Evolutionary conservation across 2,797 vertebrate species (phyloP).

Genomic region (Onychomys torridus): DNA sequence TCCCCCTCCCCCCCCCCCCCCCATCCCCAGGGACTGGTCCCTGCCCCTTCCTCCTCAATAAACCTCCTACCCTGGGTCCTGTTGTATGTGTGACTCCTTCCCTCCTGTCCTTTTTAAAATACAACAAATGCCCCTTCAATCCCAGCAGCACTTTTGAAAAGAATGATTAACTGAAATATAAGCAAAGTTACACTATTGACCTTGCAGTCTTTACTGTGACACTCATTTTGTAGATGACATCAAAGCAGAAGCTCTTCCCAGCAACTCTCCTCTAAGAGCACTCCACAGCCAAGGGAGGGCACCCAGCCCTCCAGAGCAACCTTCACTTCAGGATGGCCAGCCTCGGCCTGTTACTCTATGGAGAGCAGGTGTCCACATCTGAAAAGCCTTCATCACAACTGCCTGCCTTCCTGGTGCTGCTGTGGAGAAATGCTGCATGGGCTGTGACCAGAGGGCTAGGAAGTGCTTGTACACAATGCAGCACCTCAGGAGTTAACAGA

Average conservation of each 20-base stretch:
- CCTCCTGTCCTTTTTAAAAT: too few species aligned
- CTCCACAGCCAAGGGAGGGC: neutral
- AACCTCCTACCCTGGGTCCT: too few species aligned
- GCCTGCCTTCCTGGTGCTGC: slow-evolving; percentile 57
- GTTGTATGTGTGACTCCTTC: too few species aligned
- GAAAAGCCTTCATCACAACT: slow-evolving; percentile 41
- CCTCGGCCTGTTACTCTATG: neutral
- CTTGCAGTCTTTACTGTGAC: slow-evolving; percentile 31
- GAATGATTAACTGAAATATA: slow-evolving; percentile 4
- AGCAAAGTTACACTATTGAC: neutral
- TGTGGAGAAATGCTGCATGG: slow-evolving; percentile 56
- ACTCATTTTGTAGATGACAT: neutral
- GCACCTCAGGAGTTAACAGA: slow-evolving; percentile 56
- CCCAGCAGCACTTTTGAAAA: neutral
- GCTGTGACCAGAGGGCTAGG: slow-evolving; percentile 23
- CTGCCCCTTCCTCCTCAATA: too few species aligned
- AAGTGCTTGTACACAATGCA: slow-evolving; percentile 61
- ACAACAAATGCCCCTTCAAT: neutral
- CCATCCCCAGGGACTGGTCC: too few species aligned
- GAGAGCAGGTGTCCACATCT: slow-evolving; percentile 62
- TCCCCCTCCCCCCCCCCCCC: too few species aligned
- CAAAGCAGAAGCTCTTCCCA: slow-evolving; percentile 39
- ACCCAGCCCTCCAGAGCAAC: slow-evolving; percentile 15
- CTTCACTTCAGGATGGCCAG: neutral
- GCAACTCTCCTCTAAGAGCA: neutral